Evolutionary conservation across 37 sponge, comb jelly and placozoan species (phyloP).

Genomic region (Tethya wilhelma): DNA sequence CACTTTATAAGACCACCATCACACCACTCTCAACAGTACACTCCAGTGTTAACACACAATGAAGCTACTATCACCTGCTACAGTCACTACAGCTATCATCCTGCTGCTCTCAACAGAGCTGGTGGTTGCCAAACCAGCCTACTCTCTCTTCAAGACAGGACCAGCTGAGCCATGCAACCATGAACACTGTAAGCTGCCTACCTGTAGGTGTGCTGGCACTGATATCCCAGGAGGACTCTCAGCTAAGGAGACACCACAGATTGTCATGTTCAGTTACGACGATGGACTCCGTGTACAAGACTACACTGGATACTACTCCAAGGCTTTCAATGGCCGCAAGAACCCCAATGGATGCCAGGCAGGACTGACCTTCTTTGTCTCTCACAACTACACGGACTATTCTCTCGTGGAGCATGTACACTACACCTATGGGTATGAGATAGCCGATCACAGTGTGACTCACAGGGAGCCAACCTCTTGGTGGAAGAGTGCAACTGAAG

Average conservation of each 20-base stretch:
- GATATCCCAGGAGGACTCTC: slow-evolving; percentile 59
- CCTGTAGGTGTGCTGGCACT: slow-evolving; percentile 56
- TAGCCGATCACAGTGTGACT: slow-evolving; percentile 50
- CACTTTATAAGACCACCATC: too few relatives aligned
- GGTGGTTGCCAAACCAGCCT: too few relatives aligned
- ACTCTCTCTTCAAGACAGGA: too few relatives aligned
- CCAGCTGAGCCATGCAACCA: slow-evolving; percentile 44
- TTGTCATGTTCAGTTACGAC: slow-evolving; percentile 47
- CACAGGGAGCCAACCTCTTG: slow-evolving; percentile 43
- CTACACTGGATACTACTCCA: slow-evolving; percentile 30
- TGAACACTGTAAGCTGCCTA: slow-evolving; percentile 40
- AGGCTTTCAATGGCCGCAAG: slow-evolving; percentile 11
- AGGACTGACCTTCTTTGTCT: slow-evolving; percentile 45
- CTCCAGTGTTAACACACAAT: too few relatives aligned
- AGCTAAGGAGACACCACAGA: slow-evolving; percentile 39
- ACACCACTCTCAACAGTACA: too few relatives aligned
- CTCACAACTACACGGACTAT: slow-evolving; percentile 54
- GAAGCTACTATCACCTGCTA: too few relatives aligned
- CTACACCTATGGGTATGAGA: slow-evolving; percentile 31
- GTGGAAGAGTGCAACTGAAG: slow-evolving; percentile 40
- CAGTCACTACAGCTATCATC: too few relatives aligned
- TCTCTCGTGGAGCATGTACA: slow-evolving; percentile 54
- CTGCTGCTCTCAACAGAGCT: too few relatives aligned
- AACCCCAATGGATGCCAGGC: slow-evolving; percentile 62
- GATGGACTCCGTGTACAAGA: slow-evolving; percentile 26